These are phyloP conservation scores for Leucoptera coffeella DNA, from an alignment of 2,888 invertebrate species.

Conservation along the genomic window DNA sequence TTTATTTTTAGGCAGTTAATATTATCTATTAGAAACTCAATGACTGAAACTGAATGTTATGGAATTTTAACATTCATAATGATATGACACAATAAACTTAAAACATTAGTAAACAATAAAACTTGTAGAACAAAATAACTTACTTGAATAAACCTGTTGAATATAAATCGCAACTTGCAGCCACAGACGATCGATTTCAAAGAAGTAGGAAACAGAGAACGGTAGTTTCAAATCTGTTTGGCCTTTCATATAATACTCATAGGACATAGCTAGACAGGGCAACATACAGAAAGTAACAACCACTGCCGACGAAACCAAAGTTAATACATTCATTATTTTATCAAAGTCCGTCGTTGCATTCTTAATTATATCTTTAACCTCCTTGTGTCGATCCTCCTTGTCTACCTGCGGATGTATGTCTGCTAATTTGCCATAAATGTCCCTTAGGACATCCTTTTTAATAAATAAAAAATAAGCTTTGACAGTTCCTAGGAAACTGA, in stretches of 20 bases:
- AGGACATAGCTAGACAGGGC: conserved; percentile 15
- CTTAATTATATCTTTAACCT: conserved; percentile 8
- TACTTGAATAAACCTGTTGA: conserved; percentile 22
- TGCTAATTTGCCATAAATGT: conserved; percentile 14
- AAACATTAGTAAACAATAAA: too few relatives aligned
- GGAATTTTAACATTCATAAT: background rate
- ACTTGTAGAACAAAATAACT: conserved; percentile 10
- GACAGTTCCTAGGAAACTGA: conserved; percentile 16
- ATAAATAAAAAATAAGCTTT: conserved; percentile 15
- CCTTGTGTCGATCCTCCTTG: conserved; percentile 5
- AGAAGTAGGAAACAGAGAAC: conserved; percentile 18
- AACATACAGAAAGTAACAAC: conserved; percentile 14
- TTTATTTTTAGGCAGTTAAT: too few relatives aligned
- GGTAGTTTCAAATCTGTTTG: conserved; percentile 15
- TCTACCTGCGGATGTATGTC: conserved; percentile 13
- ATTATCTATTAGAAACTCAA: too few relatives aligned
- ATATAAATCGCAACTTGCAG: conserved; percentile 18
- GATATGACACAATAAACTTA: too few relatives aligned
- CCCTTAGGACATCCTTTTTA: conserved; percentile 12
- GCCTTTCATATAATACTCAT: conserved; percentile 13
- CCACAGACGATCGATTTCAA: conserved; percentile 13
- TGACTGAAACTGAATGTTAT: too few relatives aligned
- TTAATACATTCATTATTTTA: conserved; percentile 11
- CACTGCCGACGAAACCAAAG: conserved; percentile 10
- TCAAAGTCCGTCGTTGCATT: conserved; percentile 13